Conservation (phyloP, 2,113 vertebrate genomes). For the Lagopus leucura region DNA sequence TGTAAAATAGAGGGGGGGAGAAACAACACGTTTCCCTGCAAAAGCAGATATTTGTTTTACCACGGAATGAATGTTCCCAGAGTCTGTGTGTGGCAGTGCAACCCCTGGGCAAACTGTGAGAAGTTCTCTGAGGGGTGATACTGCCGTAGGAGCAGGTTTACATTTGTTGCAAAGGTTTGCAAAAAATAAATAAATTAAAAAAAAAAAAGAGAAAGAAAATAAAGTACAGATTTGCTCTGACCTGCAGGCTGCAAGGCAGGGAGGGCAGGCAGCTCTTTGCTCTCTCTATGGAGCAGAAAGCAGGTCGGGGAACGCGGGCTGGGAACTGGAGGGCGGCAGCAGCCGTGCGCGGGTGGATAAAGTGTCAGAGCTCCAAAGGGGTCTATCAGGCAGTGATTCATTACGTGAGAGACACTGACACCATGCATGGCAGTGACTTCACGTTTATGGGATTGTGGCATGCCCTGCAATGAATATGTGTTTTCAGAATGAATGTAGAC, state of each 20-base stretch:
- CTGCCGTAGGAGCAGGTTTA: conserved; percentile 12
- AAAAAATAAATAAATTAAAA: not conserved
- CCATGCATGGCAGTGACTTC: conserved; percentile 14
- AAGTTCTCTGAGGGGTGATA: conserved; percentile 43
- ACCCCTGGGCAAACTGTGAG: not conserved
- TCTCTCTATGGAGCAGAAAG: not conserved
- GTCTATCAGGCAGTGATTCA: conserved; percentile 36
- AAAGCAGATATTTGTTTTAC: conserved; percentile 53
- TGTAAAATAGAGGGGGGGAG: not conserved
- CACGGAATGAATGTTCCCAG: not conserved
- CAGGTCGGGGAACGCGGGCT: not conserved
- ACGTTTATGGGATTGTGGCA: conserved; percentile 29
- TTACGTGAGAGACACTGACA: not conserved
- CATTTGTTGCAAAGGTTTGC: conserved; percentile 25
- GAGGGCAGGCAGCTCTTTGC: not conserved
- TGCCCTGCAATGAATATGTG: conserved; percentile 52
- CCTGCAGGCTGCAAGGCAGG: accelerated
- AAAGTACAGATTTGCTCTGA: not conserved
- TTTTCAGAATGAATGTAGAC: conserved; percentile 46
- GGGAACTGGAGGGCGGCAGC: conserved; percentile 1
- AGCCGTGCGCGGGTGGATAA: not conserved
- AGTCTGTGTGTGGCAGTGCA: not conserved
- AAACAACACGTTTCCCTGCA: not conserved
- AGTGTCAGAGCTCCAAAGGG: not conserved
- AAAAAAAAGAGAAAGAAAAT: not conserved